Conservation (phyloP, 2,797 vertebrate genomes). For the Spondyliosoma cantharus region DNA sequence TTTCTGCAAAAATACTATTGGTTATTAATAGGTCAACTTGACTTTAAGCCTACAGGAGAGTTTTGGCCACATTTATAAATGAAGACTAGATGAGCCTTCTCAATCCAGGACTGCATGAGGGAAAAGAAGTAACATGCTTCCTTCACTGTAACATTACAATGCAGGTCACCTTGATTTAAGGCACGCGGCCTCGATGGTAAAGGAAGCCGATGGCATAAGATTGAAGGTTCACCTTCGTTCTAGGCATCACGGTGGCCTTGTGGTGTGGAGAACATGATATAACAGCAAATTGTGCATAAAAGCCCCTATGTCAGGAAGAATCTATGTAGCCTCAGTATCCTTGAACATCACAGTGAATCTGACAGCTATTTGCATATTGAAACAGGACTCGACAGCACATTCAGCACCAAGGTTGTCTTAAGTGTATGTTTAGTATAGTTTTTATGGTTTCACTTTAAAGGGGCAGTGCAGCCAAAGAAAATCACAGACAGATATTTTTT, state of each 20-base stretch:
- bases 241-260: constrained; percentile 45
- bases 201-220: constrained; percentile 33
- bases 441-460: background rate
- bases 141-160: background rate
- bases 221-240: constrained; percentile 25
- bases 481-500: no score
- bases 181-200: constrained; percentile 15
- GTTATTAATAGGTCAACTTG: background rate
- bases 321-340: constrained; percentile 18
- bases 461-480: no score
- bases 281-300: constrained; percentile 44
- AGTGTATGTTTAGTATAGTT: background rate
- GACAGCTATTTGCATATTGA: constrained; percentile 45
- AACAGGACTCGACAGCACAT: background rate
- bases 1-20: background rate
- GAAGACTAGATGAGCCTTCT: background rate
- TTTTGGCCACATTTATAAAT: constrained; percentile 5
- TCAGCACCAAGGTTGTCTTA: constrained; percentile 15
- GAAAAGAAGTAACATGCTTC: background rate
- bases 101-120: background rate
- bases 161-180: constrained; percentile 21
- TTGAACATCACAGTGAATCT: constrained; percentile 44
- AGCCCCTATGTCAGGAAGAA: constrained; percentile 27
- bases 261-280: constrained; percentile 19
- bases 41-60: no score